phyloP scores from a whole-genome alignment of 2,113 vertebrate species.

The Mellivora capensis region DNA sequence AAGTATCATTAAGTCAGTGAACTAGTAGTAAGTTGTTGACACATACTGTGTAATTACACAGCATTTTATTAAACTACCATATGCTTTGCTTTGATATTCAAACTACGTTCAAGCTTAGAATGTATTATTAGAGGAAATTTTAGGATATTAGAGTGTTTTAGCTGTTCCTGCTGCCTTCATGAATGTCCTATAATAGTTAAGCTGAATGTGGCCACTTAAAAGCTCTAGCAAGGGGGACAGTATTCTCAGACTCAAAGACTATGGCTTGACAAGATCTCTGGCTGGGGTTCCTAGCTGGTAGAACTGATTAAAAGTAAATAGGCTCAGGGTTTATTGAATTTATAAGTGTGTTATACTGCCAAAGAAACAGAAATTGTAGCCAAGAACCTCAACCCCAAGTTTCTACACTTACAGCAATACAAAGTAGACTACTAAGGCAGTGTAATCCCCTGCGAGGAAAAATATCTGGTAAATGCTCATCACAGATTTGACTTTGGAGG shows the following conservation, averaged over 20 bases:
- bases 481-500: background rate
- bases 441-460: background rate
- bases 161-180: background rate
- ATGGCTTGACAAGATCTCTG: background rate
- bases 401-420: background rate
- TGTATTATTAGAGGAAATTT: background rate
- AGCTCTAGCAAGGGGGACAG: background rate
- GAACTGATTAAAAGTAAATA: background rate
- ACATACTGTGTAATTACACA: background rate
- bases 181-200: background rate
- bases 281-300: background rate
- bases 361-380: background rate
- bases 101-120: background rate
- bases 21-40: background rate
- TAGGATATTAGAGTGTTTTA: background rate
- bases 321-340: background rate
- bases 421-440: background rate
- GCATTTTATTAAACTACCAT: background rate
- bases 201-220: background rate
- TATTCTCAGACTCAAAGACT: background rate
- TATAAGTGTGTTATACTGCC: background rate
- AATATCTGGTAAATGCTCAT: background rate
- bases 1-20: background rate
- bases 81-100: background rate
- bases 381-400: background rate